Conservation (phyloP, 2,888 invertebrate species). For the Malacosoma neustria region DNA sequence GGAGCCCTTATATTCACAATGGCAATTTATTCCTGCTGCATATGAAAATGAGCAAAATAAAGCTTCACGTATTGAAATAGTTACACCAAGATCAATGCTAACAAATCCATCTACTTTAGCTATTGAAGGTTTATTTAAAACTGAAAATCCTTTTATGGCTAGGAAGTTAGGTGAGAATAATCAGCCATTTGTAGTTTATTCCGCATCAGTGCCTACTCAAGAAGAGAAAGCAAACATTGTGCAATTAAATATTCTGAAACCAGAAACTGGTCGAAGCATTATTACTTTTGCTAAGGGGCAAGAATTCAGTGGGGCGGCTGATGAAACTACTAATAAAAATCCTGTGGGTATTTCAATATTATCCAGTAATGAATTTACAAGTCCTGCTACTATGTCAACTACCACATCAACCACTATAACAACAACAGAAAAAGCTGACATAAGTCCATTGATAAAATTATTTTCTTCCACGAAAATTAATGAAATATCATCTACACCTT, state of each 20-base stretch:
- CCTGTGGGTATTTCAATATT: slow-evolving; percentile 40
- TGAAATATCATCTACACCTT: slow-evolving; percentile 18
- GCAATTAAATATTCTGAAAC: slow-evolving; percentile 41
- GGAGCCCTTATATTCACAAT: slow-evolving; percentile 31
- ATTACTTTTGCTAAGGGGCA: slow-evolving; percentile 56
- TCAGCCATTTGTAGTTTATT: slow-evolving; percentile 63
- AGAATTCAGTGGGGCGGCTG: slow-evolving; percentile 45
- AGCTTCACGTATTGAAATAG: slow-evolving; percentile 45
- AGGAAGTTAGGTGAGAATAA: slow-evolving; percentile 35
- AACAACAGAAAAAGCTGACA: slow-evolving; percentile 13
- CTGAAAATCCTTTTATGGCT: slow-evolving; percentile 51
- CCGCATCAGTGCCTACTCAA: slow-evolving; percentile 44
- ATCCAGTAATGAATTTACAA: slow-evolving; percentile 15
- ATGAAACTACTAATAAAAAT: slow-evolving; percentile 32
- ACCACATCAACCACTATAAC: slow-evolving; percentile 17
- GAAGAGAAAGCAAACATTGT: slow-evolving; percentile 44
- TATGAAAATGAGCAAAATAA: slow-evolving; percentile 54
- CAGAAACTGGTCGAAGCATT: slow-evolving; percentile 44
- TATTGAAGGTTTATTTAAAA: slow-evolving; percentile 79
- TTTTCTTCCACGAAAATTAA: slow-evolving; percentile 25
- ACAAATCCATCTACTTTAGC: slow-evolving; percentile 79
- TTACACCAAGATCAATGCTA: slow-evolving; percentile 47
- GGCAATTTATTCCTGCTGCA: slow-evolving; percentile 68
- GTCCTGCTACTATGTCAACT: slow-evolving; percentile 14
- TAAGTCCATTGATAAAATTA: slow-evolving; percentile 25